Conservation (phyloP, 2,797 vertebrate species). For the Microhierax caerulescens region DNA sequence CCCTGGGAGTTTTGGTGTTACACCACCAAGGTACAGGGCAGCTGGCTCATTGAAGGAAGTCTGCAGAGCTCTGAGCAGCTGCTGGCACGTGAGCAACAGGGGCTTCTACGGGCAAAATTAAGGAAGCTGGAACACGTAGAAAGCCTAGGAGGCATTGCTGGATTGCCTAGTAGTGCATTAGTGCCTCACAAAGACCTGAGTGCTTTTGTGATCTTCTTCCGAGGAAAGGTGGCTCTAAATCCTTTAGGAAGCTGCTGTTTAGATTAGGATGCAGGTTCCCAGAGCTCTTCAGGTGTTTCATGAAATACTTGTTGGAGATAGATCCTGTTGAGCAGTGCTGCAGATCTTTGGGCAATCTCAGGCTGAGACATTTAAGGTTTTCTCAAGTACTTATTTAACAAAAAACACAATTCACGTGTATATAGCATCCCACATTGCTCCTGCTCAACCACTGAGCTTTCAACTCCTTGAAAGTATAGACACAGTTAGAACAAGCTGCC, state of each 20-base stretch:
- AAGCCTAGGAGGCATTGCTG: neutral
- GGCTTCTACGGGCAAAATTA: neutral
- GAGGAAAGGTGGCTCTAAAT: neutral
- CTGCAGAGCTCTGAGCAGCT: neutral
- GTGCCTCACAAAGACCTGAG: neutral
- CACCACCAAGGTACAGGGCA: neutral
- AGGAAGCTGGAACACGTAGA: neutral
- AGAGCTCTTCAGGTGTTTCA: neutral
- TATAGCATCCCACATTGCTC: neutral
- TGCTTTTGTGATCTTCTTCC: neutral
- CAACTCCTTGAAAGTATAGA: conserved; percentile 3
- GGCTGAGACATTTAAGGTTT: neutral
- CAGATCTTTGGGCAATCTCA: neutral
- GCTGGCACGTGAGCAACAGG: accelerated
- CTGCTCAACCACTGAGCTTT: conserved; percentile 8
- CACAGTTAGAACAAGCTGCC: conserved; percentile 25
- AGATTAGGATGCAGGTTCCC: neutral
- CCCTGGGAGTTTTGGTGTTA: neutral
- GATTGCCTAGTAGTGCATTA: neutral
- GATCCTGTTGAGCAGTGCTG: neutral
- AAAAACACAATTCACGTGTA: neutral
- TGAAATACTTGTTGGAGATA: neutral
- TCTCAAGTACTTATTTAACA: neutral
- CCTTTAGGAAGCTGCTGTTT: neutral
- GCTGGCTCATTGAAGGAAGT: neutral